Base-by-base conservation (phyloP, 2,113 vertebrate species). In the Hyperoodon ampullatus region DNA sequence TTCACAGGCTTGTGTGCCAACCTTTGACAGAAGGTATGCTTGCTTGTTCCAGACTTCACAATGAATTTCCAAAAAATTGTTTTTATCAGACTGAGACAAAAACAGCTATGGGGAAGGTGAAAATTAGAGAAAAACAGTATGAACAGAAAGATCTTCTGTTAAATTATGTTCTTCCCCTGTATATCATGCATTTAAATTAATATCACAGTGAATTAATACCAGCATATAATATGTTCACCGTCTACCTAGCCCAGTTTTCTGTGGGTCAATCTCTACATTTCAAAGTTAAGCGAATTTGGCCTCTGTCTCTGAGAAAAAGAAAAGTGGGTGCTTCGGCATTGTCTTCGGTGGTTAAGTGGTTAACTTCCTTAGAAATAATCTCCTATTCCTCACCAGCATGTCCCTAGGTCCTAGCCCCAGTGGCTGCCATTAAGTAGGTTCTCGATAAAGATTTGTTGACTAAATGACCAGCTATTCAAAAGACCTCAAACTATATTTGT, bases 1-100 rank as follows among this genome's bases (percentile, higher is more conserved):
- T 93, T 91, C 93, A 61, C 33, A 89, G 39, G 82, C 86, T 77
- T 96, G 86, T 50, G 28, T 96, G 91, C 78, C 74, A 97, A 8
- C 82, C 74, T 95, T 55, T 94, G 87, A 91, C 84, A 90, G 55
- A 92, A 70, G n/a, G 21, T 68, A 65, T 13, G 28, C 71, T 81
- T 35, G 58, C 26, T 82, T 47, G 18, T 91, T 96, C 82, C 86
- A 28, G 50, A 74, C 55, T 83, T 97, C 88, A 88, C 10, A 35
- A 91, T 86, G 75, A 78, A 68, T 55, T 74, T 58, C 53, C 75
- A 80, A 58, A 80, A 80, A 58, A 26, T 58, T 81, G 21, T 58
- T 80, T 58, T 80, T 53, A 26, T 81, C 61, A 91, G 21, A 86
- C 1, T 19, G 72, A 95, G 33, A 61, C 39, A 55, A 80, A 65